phyloP scores from a whole-genome alignment of 37 sponge, comb jelly and placozoan species.

The Dysidea cf. avara region DNA sequence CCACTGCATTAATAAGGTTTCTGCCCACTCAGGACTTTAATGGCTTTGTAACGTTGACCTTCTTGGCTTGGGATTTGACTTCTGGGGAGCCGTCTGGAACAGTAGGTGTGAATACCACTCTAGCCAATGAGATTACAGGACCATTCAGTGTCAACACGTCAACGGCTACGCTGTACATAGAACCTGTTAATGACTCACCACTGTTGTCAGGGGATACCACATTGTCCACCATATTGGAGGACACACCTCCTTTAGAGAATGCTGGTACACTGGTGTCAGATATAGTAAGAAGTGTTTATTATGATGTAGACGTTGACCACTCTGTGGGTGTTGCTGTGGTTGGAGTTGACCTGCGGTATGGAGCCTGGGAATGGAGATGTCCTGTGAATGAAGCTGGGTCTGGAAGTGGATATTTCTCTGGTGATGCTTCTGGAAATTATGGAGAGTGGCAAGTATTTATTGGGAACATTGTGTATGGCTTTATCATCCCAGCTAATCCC shows the following conservation, averaged over 20 bases:
- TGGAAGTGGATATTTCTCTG: too few relatives aligned
- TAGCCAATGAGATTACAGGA: conserved; percentile 60
- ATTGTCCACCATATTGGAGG: conserved; percentile 59
- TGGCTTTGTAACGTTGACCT: conserved; percentile 57
- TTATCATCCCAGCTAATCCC: conserved; percentile 62
- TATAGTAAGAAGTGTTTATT: conserved; percentile 57
- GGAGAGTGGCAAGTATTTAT: conserved; percentile 81
- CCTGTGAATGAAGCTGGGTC: conserved; percentile 5
- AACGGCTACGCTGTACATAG: conserved; percentile 57
- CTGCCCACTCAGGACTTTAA: conserved; percentile 70
- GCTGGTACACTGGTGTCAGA: conserved; percentile 68
- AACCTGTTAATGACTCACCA: conserved; percentile 88
- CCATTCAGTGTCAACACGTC: conserved; percentile 59
- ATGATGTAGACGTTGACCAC: conserved; percentile 68
- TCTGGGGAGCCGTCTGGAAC: conserved; percentile 57
- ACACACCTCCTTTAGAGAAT: conserved; percentile 52
- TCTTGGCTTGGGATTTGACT: conserved; percentile 88
- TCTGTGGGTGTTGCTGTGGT: conserved; percentile 78
- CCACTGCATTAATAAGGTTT: conserved; percentile 61
- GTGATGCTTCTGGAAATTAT: too few relatives aligned
- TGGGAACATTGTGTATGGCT: conserved; percentile 75
- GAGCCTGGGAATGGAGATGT: conserved; percentile 84
- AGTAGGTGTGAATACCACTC: conserved; percentile 24
- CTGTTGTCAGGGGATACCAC: conserved; percentile 28
- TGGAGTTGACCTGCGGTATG: conserved; percentile 76